Evolutionary conservation across 2,113 vertebrate genomes (phyloP).

Genomic region (Perca flavescens): DNA sequence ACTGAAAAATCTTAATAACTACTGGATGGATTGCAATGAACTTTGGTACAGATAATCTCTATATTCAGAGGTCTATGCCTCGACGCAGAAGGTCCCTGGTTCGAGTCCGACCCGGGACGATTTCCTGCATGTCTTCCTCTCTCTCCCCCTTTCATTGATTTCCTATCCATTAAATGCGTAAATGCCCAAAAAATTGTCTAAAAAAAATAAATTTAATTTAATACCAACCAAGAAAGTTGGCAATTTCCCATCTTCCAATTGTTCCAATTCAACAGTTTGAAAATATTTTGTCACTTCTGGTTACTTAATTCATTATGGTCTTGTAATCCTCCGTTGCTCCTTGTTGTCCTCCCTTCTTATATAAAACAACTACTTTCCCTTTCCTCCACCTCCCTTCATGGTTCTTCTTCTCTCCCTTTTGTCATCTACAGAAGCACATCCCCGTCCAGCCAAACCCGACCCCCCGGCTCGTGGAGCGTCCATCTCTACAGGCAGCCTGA

Average conservation of each 20-base stretch:
- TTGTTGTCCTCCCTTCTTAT: not conserved
- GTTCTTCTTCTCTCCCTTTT: constrained; percentile 27
- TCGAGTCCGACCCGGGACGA: no score
- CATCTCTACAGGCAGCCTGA: constrained; percentile 89
- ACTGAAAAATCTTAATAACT: no score
- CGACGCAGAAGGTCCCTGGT: no score
- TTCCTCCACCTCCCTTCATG: not conserved
- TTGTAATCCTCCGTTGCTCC: not conserved
- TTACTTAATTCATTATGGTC: not conserved
- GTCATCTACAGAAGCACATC: constrained; percentile 90
- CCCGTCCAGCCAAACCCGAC: constrained; percentile 89
- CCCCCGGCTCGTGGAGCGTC: constrained; percentile 84
- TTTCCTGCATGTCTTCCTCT: no score
- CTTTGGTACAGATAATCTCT: not conserved
- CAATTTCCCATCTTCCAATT: not conserved
- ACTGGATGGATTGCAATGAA: no score
- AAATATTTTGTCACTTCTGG: not conserved
- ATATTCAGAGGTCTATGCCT: no score
- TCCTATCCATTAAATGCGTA: no score
- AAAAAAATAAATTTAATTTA: not conserved
- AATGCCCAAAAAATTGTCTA: no score
- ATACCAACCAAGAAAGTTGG: not conserved
- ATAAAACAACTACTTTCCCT: not conserved
- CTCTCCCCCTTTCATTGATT: no score
- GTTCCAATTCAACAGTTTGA: not conserved